phyloP scores from a whole-genome alignment of 1,140 invertebrate species.

The Drosophila sp. region DNA sequence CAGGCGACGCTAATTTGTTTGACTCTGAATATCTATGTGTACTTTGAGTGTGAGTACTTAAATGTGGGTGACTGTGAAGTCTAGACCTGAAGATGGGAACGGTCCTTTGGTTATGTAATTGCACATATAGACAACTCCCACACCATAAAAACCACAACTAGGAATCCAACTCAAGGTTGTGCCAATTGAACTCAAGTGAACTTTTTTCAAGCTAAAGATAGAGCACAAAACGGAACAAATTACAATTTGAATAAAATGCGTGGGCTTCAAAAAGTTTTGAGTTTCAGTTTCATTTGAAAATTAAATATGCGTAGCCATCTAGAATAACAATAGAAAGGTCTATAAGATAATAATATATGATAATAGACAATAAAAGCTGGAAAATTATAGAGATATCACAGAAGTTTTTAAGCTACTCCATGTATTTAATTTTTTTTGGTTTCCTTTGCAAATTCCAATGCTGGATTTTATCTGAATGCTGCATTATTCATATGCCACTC shows the following conservation, averaged over 20 bases:
- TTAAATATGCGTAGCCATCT: constrained; percentile 8
- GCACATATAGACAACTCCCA: constrained; percentile 1
- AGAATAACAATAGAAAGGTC: constrained; percentile 40
- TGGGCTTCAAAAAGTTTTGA: constrained; percentile 17
- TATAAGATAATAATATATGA: constrained; percentile 20
- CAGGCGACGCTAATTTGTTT: constrained; percentile 27
- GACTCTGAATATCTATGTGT: constrained; percentile 8
- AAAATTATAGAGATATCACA: not conserved
- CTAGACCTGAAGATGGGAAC: constrained; percentile 37
- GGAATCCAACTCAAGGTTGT: constrained; percentile 54
- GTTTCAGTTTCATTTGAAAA: constrained; percentile 6
- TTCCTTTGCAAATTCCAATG: constrained; percentile 1
- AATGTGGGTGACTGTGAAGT: constrained; percentile 22
- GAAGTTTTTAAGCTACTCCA: not conserved
- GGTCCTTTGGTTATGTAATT: constrained; percentile 33
- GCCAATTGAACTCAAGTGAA: constrained; percentile 53
- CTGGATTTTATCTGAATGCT: constrained; percentile 5
- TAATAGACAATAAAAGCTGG: constrained; percentile 15
- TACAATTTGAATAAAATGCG: constrained; percentile 29
- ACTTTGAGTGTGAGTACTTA: constrained; percentile 6
- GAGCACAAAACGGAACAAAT: constrained; percentile 23
- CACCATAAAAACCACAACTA: constrained; percentile 3
- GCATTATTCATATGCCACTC: constrained; percentile 40
- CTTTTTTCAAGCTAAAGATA: constrained; percentile 40
- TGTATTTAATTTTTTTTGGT: not conserved